Evolutionary conservation across 2,113 vertebrate species (phyloP).

Genomic region (Baryphthengus martii): DNA sequence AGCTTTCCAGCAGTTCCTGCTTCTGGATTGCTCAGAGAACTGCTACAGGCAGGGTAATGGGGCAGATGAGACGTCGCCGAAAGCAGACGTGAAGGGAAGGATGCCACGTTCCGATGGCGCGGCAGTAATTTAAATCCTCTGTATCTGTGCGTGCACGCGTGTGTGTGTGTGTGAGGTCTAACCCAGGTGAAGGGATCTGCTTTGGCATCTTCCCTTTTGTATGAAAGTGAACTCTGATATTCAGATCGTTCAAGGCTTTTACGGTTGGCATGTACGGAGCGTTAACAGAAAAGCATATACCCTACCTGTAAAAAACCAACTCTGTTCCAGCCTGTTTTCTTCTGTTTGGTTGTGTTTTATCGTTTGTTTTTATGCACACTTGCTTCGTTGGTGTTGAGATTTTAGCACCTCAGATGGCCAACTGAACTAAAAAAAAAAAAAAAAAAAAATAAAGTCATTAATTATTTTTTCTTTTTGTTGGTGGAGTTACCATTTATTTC

Average conservation of each 20-base stretch:
- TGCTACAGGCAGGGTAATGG: not conserved
- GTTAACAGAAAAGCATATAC: not conserved
- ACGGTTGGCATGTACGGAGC: conserved; percentile 22
- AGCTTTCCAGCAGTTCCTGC: not conserved
- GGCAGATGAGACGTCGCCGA: not conserved
- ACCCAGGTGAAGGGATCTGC: conserved; percentile 27
- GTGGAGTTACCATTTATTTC: not conserved
- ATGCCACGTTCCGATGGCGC: not conserved
- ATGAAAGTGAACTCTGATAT: conserved; percentile 56
- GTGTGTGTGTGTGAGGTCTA: conserved; percentile 5
- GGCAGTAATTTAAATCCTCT: conserved; percentile 1
- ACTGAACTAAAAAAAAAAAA: conserved; percentile 44
- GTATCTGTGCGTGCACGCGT: conserved; percentile 7
- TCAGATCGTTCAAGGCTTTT: conserved; percentile 40
- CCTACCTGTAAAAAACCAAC: conserved; percentile 41
- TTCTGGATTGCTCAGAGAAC: not conserved
- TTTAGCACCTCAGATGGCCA: conserved; percentile 54
- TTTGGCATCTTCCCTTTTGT: conserved; percentile 23
- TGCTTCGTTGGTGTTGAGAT: conserved; percentile 60
- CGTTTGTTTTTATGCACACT: conserved; percentile 49
- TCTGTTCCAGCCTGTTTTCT: conserved; percentile 41
- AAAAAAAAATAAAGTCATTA: conserved; percentile 58
- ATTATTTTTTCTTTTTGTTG: conserved; percentile 64
- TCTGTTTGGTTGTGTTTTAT: conserved; percentile 39
- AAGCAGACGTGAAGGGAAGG: not conserved